Conservation (phyloP, 1,140 invertebrate species). For the Euwallacea similis region DNA sequence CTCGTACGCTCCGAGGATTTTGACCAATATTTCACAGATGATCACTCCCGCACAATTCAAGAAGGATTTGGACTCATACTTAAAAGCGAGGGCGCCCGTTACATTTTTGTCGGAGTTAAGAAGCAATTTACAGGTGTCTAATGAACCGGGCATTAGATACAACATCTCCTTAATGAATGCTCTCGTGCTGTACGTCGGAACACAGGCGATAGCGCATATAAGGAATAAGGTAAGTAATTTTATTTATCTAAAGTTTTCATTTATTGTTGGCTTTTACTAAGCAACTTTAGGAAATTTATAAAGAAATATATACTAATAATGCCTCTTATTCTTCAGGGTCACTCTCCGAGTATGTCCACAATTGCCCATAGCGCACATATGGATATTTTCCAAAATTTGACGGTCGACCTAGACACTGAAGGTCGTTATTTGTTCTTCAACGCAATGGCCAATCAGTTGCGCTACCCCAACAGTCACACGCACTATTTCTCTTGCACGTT, state of each 20-base stretch:
- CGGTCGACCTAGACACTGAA: conserved; percentile 96
- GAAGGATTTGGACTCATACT: conserved; percentile 94
- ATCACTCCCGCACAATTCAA: conserved; percentile 89
- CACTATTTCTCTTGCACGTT: conserved; percentile 99
- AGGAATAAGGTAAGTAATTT: conserved; percentile 63
- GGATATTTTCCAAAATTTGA: conserved; percentile 99
- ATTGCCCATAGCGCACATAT: conserved; percentile 97
- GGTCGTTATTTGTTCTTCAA: conserved; percentile 96
- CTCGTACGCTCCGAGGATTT: conserved; percentile 80
- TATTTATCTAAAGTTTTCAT: background rate
- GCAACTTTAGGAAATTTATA: too few species aligned
- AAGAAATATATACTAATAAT: too few species aligned
- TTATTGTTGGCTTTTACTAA: background rate
- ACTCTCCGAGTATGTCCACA: conserved; percentile 91
- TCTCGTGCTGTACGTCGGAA: conserved; percentile 95
- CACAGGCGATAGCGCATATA: conserved; percentile 90
- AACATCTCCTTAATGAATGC: conserved; percentile 97
- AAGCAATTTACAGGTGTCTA: conserved; percentile 84
- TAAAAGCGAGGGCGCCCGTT: conserved; percentile 92
- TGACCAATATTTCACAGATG: conserved; percentile 84
- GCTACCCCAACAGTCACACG: conserved; percentile 99
- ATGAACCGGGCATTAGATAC: conserved; percentile 88
- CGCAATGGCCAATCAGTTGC: conserved; percentile 96
- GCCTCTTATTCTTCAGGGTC: conserved; percentile 55
- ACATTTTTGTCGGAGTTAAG: conserved; percentile 92